Base-by-base conservation (phyloP, 1,140 invertebrate species). In the Batillaria attramentaria region DNA sequence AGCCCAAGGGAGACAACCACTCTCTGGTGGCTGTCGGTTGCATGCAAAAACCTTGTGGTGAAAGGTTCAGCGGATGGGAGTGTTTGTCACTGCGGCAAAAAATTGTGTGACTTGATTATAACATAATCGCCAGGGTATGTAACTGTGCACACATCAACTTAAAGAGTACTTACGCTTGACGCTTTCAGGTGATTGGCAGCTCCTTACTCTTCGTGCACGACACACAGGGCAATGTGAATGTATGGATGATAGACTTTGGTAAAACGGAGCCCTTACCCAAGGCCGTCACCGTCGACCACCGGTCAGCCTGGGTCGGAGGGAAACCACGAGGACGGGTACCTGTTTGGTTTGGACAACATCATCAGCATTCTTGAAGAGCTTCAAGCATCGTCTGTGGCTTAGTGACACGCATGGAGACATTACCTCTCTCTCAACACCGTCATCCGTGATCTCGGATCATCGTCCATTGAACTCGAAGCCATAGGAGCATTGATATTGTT, bases 171-270 rank as follows among this genome's bases (percentile, higher is more conserved):
- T 70, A 6, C 33, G 68, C 50, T 24, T 70, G 8, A 35, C 5
- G 57, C 16, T 31, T 92, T 70, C 87, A 95, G 94, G 94, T 99
- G n/a, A 98, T 99, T 81, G 98, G 98, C 57, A 98, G 96, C 89
- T 98, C 97, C 35, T 91, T 99, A 68, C 92, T 99, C 43, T 99
- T 99, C 90, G 96, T 99, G 10, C 98, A 99, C 91, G 97, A 99
- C 89, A 92, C 94, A 28, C 93, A 94, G 76, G 95, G 94, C 85
- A 81, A 86, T 42, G 96, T 97, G 6, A 95, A 95, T 79, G 94
- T 99, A 20, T 99, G 98, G 98, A 94, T 99, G 92, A 99, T 99
- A 76, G 98, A 99, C 92, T 99, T 99, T 91, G 98, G 97, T 13
- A 99, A 99, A 91, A 98, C 97, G 2, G 93, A 96, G 68, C 94